Evolutionary conservation across 2,888 invertebrate species (phyloP), one percentile per base, ranked within the genome.

Genomic region (Xylophagus ater): DNA sequence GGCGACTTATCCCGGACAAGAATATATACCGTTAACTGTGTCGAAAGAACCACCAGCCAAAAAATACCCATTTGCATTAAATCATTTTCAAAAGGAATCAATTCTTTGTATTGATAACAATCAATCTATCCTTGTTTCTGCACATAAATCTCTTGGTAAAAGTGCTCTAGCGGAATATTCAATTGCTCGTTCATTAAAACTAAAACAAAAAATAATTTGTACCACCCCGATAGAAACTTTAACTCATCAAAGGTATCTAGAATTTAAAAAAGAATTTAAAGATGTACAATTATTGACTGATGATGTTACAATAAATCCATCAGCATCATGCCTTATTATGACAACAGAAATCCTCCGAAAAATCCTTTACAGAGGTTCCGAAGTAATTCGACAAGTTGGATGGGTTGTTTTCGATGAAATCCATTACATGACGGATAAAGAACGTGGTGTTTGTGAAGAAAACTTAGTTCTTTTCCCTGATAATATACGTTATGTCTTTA

Each of bases 391-490:
- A 43, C 98, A 99, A 74, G 96, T 99, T 1, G 97, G 96, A 34
- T 99, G 98, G 98, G 98, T 99, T 2, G 74, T 99, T 37, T 99
- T 99, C 68, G 98, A 99, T 60, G 98, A 99, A 69, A 99, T 99
- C 53, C 98, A 99, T 68, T 99, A 99, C 61, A 99, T 99, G 98
- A 77, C 98, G 53, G 96, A 99, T 60, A 96, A 96, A 67, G 97
- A 98, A 62, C 75, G 98, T 57, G 98, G 98, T 7, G 97, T 99
- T 2, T 99, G 98, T 98, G 63, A 65, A 66, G 98, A 99, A 69
- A 96, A 97, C 0, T 73, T 99, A 23, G 98, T 99, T 55, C 71
- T 99, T 21, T 67, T 99, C 24, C 97, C 96, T 0, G 93, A 97
- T 60, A 94, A 92, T 57, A 96, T 98, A 0, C 93, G 93, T 60